Base-by-base conservation (phyloP, 2,797 vertebrate genomes). In the Cossypha niveicapilla region DNA sequence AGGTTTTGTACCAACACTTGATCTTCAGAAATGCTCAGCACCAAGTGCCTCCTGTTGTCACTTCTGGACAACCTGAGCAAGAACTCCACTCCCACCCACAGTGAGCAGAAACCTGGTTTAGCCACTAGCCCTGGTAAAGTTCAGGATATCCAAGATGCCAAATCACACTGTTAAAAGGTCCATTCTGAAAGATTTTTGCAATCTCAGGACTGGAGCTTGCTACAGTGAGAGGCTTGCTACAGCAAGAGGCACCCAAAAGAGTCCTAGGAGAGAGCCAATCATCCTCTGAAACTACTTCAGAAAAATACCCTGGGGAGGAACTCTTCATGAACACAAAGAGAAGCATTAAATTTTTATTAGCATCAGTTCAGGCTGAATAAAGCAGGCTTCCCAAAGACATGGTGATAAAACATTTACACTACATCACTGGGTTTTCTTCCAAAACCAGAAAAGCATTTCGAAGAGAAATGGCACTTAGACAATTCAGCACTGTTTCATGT, bases 261-360 rank as follows among this genome's bases (percentile, higher is more conserved):
- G 15, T 85, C 62, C 37, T n/a, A 47, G 23, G 24, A 90, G 60
- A 90, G 22, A 81, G 24, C 14, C 21, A 90, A 78, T 58, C 47
- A 68, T 71, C 32, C 57, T 83, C 76, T 75, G 65, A 80, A 91
- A 65, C 22, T 10, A 13, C 28, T 94, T 61, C 82, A 91, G 65
- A 91, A 90, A 92, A 92, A 93, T 24, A 84, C 58, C 47, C 71
- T 25, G n/a, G 27, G 34, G 83, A 88, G 24, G n/a, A 78, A 44
- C 27, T 56, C 53, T 70, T 67, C 57, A 67, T 25, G 17, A 88
- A 45, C 76, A 90, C 62, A 61, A 87, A 77, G 32, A 77, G 54
- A 61, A 91, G 42, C 65, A 88, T 89, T 80, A 80, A 51, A 71
- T 77, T 93, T 93, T 92, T 78, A 92, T 70, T 63, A 93, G 37